Percentiles rank a stretch among this genome's conserved stretches.
Evolutionary conservation across 2,888 invertebrate species (phyloP).

Genomic region (Macrosiphum euphorbiae): DNA sequence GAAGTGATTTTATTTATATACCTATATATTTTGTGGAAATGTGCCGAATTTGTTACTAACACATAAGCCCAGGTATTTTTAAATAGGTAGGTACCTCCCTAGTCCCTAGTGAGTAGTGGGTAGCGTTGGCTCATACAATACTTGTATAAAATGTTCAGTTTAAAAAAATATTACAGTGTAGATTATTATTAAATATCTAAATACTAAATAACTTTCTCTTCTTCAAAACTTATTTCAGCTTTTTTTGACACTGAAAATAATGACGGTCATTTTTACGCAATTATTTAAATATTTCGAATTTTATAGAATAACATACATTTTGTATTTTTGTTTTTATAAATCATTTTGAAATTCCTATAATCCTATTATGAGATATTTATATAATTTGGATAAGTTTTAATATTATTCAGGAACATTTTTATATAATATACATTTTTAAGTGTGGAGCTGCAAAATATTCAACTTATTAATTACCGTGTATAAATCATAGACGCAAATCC

Average conservation of each 20-base stretch:
- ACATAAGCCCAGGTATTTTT: background rate
- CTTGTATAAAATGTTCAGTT: constrained; percentile 3
- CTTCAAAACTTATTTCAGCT: background rate
- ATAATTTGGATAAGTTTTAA: background rate
- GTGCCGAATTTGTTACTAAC: background rate
- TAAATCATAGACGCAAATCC: no score
- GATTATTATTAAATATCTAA: constrained; percentile 45
- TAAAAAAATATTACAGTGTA: constrained; percentile 20
- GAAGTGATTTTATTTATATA: background rate
- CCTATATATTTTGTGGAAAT: background rate
- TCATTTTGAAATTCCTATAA: background rate
- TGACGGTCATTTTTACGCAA: background rate
- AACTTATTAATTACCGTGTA: background rate
- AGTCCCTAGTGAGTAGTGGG: background rate
- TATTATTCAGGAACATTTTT: background rate
- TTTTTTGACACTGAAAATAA: constrained; percentile 13
- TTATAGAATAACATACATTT: background rate
- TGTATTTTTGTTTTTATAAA: constrained; percentile 10
- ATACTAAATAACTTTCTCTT: constrained; percentile 35
- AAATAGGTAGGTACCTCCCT: constrained; percentile 15
- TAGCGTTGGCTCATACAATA: constrained; percentile 1
- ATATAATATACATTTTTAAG: background rate
- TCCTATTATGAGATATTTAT: background rate
- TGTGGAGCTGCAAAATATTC: background rate
- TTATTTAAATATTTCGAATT: background rate